These are phyloP conservation scores for Epinephelus cyanopodus DNA, from an alignment of 2,113 vertebrate genomes.

Conservation along the genomic window DNA sequence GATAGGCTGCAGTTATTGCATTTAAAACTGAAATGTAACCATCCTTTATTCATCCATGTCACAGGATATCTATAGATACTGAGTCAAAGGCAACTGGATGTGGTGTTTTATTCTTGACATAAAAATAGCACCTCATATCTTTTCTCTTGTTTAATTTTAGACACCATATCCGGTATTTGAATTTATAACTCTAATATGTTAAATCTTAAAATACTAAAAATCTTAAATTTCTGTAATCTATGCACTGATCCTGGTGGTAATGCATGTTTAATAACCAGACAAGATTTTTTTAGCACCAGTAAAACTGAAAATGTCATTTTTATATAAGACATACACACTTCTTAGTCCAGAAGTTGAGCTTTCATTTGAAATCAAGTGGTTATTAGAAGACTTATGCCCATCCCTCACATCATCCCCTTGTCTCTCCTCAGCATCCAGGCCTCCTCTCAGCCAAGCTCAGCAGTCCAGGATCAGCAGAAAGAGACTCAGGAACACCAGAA, in stretches of 20 bases:
- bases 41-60: too few species aligned
- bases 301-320: not conserved
- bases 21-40: not conserved
- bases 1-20: not conserved
- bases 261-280: not conserved
- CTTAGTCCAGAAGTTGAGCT: not conserved
- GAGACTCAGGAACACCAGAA: slow-evolving; percentile 50
- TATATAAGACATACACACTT: too few species aligned
- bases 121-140: not conserved
- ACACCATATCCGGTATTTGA: not conserved
- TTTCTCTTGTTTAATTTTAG: not conserved
- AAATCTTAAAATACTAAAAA: not conserved
- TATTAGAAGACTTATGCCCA: not conserved
- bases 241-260: not conserved
- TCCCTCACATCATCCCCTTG: not conserved
- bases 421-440: slow-evolving; percentile 70
- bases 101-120: not conserved
- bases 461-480: slow-evolving; percentile 68
- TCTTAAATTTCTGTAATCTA: too few species aligned
- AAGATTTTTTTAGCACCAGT: not conserved
- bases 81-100: not conserved
- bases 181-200: too few species aligned
- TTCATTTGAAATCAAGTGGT: not conserved
- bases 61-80: not conserved
- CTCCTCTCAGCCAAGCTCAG: slow-evolving; percentile 61